Conservation (phyloP, 1,140 invertebrate species). For the Thrips palmi region DNA sequence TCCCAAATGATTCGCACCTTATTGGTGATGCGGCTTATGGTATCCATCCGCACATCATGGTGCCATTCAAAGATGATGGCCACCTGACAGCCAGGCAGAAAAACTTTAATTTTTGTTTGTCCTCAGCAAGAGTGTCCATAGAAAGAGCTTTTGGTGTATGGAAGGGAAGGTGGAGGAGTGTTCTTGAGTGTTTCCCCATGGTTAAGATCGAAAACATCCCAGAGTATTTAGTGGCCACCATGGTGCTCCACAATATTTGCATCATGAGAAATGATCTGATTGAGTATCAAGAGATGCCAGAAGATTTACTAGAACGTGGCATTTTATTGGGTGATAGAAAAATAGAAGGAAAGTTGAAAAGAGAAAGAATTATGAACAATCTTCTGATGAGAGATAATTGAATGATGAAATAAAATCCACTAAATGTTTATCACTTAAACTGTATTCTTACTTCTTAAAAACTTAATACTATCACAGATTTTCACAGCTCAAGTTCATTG, state of each 20-base stretch:
- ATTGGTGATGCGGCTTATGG: not conserved
- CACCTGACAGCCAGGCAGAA: not conserved
- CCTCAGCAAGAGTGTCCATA: not conserved
- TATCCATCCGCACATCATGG: not conserved
- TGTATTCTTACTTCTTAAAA: too few relatives aligned
- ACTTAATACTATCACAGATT: too few relatives aligned
- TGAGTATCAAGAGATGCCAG: too few relatives aligned
- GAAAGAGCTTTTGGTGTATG: not conserved
- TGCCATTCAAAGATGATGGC: conserved; percentile 1
- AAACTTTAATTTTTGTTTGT: not conserved
- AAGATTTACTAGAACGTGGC: too few relatives aligned
- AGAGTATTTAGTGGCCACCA: not conserved
- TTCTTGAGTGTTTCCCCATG: not conserved
- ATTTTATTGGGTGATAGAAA: too few relatives aligned
- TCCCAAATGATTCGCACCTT: conserved; percentile 1
- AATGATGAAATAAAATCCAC: too few relatives aligned
- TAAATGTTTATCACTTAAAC: too few relatives aligned
- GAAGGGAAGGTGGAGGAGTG: not conserved
- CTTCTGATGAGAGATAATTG: too few relatives aligned
- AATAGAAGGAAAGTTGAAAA: too few relatives aligned
- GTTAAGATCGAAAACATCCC: not conserved
- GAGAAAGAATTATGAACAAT: too few relatives aligned
- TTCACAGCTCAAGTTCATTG: too few relatives aligned
- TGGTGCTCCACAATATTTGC: conserved; percentile 2
- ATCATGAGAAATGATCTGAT: not conserved